Evolutionary conservation across 2,797 vertebrate species (phyloP), one percentile per base, ranked within the genome.

Genomic region (Tapera naevia): DNA sequence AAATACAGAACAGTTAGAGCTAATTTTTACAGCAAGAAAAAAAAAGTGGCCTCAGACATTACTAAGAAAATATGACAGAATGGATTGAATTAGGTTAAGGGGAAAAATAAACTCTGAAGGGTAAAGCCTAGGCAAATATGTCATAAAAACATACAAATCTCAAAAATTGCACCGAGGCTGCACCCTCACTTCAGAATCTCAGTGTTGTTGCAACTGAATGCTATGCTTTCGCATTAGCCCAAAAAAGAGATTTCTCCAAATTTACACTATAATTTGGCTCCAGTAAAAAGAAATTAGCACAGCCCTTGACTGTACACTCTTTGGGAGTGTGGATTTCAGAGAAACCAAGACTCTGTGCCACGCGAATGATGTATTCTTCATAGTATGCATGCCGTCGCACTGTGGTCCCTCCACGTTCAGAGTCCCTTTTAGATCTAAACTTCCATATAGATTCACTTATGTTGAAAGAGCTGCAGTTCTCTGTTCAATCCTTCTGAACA

Each of bases 31-130:
- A 80, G 35, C 28, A 93, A 57, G 18, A 30, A 66, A 56, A 82
- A 86, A 93, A 66, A 51, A 37, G 10, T 82, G 78, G 48, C 48
- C 74, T 84, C 48, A 70, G 41, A 89, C 9, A 4, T 54, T 89
- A 41, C 72, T 89, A 91, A 88, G 81, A 94, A 91, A 92, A 92
- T 74, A 80, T 75, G 87, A 91, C 92, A 94, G 75, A 80, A 86
- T 72, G 46, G 89, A 91, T 65, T 83, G 94, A 95, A 86, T 51
- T 89, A 89, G 92, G 82, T 88, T 95, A 92, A 92, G 35, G 69
- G 39, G 73, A 10, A 74, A 95, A 94, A 83, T 19, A 74, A 89
- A 65, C 39, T 75, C 83, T 88, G 39, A 72, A 94, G 85, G 84
- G 46, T 61, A 97, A 94, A 89, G 39, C 27, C 67, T 60, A 39